phyloP scores from a whole-genome alignment of 2,888 invertebrate genomes.

The Acheta domesticus region DNA sequence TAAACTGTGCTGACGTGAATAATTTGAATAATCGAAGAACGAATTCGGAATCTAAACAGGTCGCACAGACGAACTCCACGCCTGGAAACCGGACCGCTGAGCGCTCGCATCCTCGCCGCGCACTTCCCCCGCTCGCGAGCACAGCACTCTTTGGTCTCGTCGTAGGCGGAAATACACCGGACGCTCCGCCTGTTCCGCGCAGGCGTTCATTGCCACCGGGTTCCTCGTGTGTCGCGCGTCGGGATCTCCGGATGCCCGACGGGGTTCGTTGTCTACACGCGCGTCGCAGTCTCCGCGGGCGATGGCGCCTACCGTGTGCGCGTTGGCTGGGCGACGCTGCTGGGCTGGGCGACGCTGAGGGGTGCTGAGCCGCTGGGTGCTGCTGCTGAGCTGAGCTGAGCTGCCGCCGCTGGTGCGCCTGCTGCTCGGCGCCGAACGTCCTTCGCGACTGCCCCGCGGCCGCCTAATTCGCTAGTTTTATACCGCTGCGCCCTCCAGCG shows the following conservation, averaged over 20 bases:
- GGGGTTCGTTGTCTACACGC: neutral
- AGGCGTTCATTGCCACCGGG: neutral
- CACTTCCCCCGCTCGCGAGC: too few relatives aligned
- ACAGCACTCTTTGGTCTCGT: too few relatives aligned
- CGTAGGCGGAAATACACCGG: too few relatives aligned
- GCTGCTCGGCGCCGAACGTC: conserved; percentile 10
- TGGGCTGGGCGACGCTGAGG: neutral
- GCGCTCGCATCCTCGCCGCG: too few relatives aligned
- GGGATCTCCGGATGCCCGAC: neutral
- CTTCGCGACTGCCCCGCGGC: conserved; percentile 9
- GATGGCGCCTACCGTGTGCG: neutral
- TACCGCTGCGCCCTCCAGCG: neutral
- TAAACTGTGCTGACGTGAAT: too few relatives aligned
- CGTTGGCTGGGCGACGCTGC: neutral
- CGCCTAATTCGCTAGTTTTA: conserved; percentile 8
- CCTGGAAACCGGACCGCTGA: too few relatives aligned
- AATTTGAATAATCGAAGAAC: too few relatives aligned
- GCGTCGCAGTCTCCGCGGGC: neutral
- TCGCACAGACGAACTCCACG: too few relatives aligned
- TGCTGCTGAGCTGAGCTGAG: neutral
- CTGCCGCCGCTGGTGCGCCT: neutral
- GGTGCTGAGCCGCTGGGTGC: neutral
- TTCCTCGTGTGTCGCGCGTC: neutral
- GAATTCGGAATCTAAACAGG: too few relatives aligned
- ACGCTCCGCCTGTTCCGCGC: too few relatives aligned